phyloP scores from a whole-genome alignment of 2,113 vertebrate species.

The Chaetops frenatus region DNA sequence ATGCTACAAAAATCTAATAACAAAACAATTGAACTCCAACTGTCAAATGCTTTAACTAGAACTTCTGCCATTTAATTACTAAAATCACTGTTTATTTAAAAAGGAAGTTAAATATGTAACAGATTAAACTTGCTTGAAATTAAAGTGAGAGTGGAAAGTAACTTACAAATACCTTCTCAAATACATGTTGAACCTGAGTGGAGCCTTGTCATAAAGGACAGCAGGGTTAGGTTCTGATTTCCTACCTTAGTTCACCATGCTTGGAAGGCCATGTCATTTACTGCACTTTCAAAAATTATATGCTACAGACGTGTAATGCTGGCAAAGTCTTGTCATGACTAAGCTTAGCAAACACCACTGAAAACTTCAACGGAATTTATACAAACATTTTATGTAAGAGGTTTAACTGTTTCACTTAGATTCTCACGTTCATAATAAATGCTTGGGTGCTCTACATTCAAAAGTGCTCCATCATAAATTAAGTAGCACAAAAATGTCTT shows the following conservation, averaged over 20 bases:
- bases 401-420: not conserved
- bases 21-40: not conserved
- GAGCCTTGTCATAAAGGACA: not conserved
- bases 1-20: not conserved
- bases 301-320: not conserved
- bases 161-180: not conserved
- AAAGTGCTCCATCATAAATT: not conserved
- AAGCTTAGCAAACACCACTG: not conserved
- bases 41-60: not conserved
- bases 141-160: not conserved
- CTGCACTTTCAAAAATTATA: not conserved
- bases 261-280: not conserved
- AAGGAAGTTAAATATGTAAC: not conserved
- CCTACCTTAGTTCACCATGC: not conserved
- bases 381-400: not conserved
- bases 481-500: not conserved
- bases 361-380: not conserved
- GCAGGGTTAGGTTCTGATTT: not conserved
- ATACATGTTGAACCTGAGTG: not conserved
- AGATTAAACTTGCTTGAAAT: not conserved
- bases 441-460: not conserved
- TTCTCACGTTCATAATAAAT: not conserved
- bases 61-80: not conserved
- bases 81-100: not conserved
- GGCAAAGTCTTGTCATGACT: not conserved